These are phyloP conservation scores for Frankliniella intonsa DNA, from an alignment of 2,888 invertebrate genomes.

Conservation along the genomic window DNA sequence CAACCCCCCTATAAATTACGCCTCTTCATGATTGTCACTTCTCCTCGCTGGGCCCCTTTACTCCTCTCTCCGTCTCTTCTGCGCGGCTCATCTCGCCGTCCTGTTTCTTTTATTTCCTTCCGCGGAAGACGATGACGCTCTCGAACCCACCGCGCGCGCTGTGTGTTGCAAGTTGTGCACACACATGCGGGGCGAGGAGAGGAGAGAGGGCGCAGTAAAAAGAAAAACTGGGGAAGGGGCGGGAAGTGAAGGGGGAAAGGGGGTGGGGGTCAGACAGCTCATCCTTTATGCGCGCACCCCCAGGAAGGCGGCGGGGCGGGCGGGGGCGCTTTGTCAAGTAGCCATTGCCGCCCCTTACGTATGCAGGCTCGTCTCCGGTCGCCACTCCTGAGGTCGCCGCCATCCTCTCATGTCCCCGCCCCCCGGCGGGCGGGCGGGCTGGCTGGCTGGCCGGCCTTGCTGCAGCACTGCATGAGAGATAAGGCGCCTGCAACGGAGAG, in stretches of 20 bases:
- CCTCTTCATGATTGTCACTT: constrained; percentile 9
- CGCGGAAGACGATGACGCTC: not conserved
- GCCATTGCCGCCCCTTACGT: too few species aligned
- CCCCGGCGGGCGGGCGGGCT: too few species aligned
- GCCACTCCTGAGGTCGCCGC: too few species aligned
- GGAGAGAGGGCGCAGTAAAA: not conserved
- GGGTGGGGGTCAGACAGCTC: not conserved
- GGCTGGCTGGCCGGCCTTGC: too few species aligned
- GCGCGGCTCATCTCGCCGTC: not conserved
- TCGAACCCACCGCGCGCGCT: too few species aligned
- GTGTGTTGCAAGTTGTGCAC: not conserved
- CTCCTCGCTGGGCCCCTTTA: not conserved
- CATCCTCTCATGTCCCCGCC: too few species aligned
- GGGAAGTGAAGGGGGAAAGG: not conserved
- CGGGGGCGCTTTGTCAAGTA: too few species aligned
- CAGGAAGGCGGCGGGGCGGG: too few species aligned
- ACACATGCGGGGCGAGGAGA: not conserved
- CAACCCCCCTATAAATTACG: constrained; percentile 13
- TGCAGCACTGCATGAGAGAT: too few species aligned
- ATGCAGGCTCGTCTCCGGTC: too few species aligned
- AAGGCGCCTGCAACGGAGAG: too few species aligned
- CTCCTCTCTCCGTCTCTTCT: not conserved
- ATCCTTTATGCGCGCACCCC: not conserved
- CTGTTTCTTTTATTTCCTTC: constrained; percentile 3
- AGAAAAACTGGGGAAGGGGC: not conserved